Conservation (phyloP, 2,888 invertebrate species). For the Meghimatium bilineatum region DNA sequence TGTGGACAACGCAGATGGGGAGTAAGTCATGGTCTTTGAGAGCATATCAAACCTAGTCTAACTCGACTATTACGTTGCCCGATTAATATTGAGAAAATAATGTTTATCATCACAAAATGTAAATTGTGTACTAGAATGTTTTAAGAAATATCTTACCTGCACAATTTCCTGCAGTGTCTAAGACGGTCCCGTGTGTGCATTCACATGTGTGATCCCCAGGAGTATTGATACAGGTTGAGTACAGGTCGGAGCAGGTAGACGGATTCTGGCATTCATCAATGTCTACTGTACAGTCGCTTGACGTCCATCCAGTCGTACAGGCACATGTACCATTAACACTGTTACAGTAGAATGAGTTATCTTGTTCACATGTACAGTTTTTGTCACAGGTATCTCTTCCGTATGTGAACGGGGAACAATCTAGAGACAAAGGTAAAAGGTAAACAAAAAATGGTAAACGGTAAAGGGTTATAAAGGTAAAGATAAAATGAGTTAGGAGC, state of each 20-base stretch:
- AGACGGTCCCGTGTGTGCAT: background rate
- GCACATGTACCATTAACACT: conserved; percentile 1
- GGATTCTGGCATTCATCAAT: conserved; percentile 13
- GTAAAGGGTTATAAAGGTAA: no score
- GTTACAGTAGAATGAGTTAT: conserved; percentile 12
- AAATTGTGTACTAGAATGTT: no score
- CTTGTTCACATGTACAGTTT: background rate
- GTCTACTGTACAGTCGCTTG: conserved; percentile 14
- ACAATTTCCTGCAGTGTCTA: background rate
- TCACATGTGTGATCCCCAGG: background rate
- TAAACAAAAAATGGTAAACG: no score
- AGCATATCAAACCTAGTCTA: no score
- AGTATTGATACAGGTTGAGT: background rate
- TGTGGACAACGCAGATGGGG: no score
- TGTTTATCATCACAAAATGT: no score
- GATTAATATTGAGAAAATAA: no score
- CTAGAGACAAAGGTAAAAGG: background rate
- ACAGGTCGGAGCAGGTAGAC: background rate
- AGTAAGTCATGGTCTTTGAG: no score
- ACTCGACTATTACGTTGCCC: no score
- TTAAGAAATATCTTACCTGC: background rate
- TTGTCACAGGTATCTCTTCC: background rate
- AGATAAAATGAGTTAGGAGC: no score
- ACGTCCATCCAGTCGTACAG: conserved; percentile 12
- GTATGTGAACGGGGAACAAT: background rate